Conservation (phyloP, 2,113 vertebrate species). For the Mobula hypostoma region DNA sequence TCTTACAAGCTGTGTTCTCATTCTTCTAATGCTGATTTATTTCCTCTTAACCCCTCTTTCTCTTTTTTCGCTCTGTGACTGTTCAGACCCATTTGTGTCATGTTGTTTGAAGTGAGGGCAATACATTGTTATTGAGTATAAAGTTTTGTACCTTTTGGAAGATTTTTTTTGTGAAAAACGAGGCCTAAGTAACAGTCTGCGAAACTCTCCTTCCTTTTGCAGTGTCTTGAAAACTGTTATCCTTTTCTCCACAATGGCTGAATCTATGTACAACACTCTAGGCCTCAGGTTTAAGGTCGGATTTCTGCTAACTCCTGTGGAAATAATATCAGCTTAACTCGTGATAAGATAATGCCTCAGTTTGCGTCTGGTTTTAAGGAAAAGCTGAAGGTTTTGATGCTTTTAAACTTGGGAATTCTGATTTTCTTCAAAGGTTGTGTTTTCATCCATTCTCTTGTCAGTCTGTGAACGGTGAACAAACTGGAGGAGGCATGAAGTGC, state of each 20-base stretch:
- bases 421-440: neutral
- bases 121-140: neutral
- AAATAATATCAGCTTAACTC: neutral
- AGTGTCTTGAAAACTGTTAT: neutral
- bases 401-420: neutral
- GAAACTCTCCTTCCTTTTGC: neutral
- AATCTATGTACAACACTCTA: neutral
- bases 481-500: too few relatives aligned
- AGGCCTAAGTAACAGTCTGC: neutral
- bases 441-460: neutral
- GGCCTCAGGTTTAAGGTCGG: neutral
- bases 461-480: neutral
- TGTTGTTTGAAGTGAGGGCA: neutral
- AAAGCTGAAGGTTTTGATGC: neutral
- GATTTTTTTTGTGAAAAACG: neutral
- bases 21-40: neutral
- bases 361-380: neutral
- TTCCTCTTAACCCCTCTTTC: neutral
- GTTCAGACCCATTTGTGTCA: neutral
- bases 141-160: neutral
- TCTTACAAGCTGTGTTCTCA: neutral
- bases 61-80: too few relatives aligned
- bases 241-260: neutral
- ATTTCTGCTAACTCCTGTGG: neutral
- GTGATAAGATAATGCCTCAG: neutral